These are phyloP conservation scores for Brachymystax lenok DNA, from an alignment of 2,797 vertebrate species.

Conservation along the genomic window DNA sequence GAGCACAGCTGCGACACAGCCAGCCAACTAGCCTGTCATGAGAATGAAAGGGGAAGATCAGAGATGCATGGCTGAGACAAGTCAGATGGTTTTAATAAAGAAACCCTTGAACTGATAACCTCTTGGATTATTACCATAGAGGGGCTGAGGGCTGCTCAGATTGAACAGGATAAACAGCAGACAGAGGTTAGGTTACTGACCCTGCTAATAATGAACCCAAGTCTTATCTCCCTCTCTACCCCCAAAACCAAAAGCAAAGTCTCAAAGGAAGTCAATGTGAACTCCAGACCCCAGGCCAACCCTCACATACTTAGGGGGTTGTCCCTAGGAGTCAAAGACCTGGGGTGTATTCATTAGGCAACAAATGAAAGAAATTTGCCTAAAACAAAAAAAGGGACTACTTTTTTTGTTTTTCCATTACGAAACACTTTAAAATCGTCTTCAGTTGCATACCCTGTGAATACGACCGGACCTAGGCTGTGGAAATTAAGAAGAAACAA, in stretches of 20 bases:
- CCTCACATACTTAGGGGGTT: no score
- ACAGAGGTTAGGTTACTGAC: constrained; percentile 30
- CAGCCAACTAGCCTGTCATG: neutral
- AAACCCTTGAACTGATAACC: constrained; percentile 49
- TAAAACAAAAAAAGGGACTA: no score
- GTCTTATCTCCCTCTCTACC: constrained; percentile 20
- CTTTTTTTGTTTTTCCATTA: no score
- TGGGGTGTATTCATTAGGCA: no score
- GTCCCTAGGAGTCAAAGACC: no score
- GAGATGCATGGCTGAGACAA: neutral
- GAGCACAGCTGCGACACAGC: constrained; percentile 14
- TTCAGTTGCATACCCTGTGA: no score
- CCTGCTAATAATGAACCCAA: constrained; percentile 43
- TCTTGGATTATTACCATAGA: constrained; percentile 31
- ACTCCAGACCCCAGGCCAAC: neutral
- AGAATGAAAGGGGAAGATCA: neutral
- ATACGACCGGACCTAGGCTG: no score
- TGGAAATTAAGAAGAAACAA: no score
- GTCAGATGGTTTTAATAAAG: constrained; percentile 4
- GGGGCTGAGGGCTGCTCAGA: constrained; percentile 28
- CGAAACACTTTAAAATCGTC: no score
- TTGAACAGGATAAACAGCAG: constrained; percentile 14
- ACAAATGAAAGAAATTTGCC: no score
- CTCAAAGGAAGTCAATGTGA: constrained; percentile 2
- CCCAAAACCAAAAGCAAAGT: neutral